A percentile compares a stretch with the other conserved stretches of the same genome.
Conservation (phyloP, 2,113 vertebrate genomes). For the Canis aureus region DNA sequence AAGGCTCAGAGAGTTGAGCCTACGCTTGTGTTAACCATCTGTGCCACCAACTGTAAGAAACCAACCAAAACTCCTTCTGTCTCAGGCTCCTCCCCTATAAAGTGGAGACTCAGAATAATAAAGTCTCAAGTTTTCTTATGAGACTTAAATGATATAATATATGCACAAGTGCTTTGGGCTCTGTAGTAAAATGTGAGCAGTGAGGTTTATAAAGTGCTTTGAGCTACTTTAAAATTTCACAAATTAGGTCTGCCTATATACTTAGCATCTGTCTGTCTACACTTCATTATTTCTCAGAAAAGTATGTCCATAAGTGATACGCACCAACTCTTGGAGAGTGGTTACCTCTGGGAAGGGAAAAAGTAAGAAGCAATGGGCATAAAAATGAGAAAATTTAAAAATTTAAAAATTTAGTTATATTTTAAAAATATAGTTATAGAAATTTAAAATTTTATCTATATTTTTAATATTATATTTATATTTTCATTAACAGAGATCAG, state of each 20-base stretch:
- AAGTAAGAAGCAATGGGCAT: neutral
- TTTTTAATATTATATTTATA: slow-evolving; percentile 3
- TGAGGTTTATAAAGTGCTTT: neutral
- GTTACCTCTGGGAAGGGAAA: neutral
- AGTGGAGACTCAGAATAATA: neutral
- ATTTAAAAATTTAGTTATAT: neutral
- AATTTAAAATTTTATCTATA: neutral
- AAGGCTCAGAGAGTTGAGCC: neutral
- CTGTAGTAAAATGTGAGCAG: neutral
- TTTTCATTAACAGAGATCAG: neutral
- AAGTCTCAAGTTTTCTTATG: neutral
- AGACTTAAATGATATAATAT: neutral
- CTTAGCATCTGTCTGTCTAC: neutral
- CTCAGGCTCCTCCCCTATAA: neutral
- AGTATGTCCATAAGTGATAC: neutral
- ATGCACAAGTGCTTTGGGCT: neutral
- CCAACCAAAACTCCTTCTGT: neutral
- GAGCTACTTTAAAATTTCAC: neutral
- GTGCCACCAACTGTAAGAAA: neutral
- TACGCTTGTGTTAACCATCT: neutral
- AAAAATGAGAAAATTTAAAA: neutral
- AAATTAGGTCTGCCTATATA: neutral
- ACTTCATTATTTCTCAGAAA: neutral
- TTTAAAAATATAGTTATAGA: too few species aligned
- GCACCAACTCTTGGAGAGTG: neutral